phyloP scores from a whole-genome alignment of 1,140 invertebrate genomes.

The Bilobella aurantiaca region DNA sequence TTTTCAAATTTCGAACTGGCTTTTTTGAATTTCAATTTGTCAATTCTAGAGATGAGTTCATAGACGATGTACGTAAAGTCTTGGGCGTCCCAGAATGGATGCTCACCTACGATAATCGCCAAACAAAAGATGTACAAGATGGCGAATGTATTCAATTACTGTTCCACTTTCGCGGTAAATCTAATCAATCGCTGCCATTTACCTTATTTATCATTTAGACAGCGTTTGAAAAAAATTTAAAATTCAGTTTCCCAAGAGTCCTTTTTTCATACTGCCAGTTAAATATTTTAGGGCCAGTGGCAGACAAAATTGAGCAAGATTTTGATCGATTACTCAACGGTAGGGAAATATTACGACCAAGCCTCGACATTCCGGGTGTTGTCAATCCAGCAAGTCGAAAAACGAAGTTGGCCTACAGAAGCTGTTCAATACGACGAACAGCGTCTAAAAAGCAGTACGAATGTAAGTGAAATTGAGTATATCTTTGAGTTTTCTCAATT shows the following conservation, averaged over 20 bases:
- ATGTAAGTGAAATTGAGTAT: slow-evolving; percentile 5
- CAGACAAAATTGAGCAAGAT: slow-evolving; percentile 63
- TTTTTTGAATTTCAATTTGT: slow-evolving; percentile 7
- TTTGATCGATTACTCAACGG: slow-evolving; percentile 61
- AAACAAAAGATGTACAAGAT: slow-evolving; percentile 62
- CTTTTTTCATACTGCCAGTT: too few relatives aligned
- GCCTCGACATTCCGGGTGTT: slow-evolving; percentile 65
- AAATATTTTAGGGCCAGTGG: slow-evolving; percentile 51
- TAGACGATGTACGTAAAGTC: slow-evolving; percentile 66
- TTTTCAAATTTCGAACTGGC: too few relatives aligned
- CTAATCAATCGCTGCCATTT: not conserved
- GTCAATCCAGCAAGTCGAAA: slow-evolving; percentile 56
- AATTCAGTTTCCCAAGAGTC: not conserved
- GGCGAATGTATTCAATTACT: slow-evolving; percentile 76
- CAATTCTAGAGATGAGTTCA: slow-evolving; percentile 63
- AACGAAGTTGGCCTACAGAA: slow-evolving; percentile 55
- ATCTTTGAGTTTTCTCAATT: not conserved
- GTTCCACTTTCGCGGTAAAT: slow-evolving; percentile 67
- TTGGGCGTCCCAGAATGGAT: slow-evolving; percentile 84
- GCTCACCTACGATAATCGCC: slow-evolving; percentile 67
- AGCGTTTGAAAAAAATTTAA: slow-evolving; percentile 9
- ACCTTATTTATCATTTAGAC: not conserved
- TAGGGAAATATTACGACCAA: slow-evolving; percentile 60
- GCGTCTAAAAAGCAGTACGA: slow-evolving; percentile 7
- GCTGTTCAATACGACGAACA: slow-evolving; percentile 51